Base-by-base conservation (phyloP, 1,140 invertebrate genomes). In the Lepidurus arcticus region DNA sequence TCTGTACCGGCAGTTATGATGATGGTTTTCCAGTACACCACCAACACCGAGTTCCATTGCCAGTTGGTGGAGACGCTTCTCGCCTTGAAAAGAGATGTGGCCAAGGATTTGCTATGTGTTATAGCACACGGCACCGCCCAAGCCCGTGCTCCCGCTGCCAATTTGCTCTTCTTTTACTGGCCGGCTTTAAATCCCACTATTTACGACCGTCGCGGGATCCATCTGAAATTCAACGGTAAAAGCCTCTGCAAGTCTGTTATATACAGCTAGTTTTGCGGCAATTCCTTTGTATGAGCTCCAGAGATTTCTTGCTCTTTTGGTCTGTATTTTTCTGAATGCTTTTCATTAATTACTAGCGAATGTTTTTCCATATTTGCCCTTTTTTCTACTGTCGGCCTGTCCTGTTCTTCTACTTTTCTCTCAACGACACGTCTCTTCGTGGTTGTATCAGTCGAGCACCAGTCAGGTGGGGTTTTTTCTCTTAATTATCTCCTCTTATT, bases 121-220 rank as follows among this genome's bases (percentile, higher is more conserved):
- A 94, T 99, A 81, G 97, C 97, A 11, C 97, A 99, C 85, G 98
- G 98, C 13, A 97, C 97, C 1, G 91, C 94, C 78, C 91, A 92
- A 75, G 94, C 97, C 0, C 87, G 96, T 79, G 90, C 94, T 74
- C 94, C 96, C 3, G 97, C 98, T 21, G 95, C 95, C 73, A 98
- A 98, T 87, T 88, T 99, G 42, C 88, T 99, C 21, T 99, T 99
- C 85, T 96, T 98, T 86, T 99, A 99, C 85, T 99, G 98, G 97
- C 98, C 98, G n/a, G 92, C 96, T 3, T 93, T 98, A 81, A 97
- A 98, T 87, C 93, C 96, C 24, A 93, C 93, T 83, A 88, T 97
- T 3, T 93, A 96, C 82, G 97, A 98, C 84, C 88, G 95, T 73
- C 92, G 94, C 83, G 92, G 93, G 0, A 88, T 96, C 45, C 90